Conservation (phyloP, 2,888 invertebrate species). For the Leptothorax acervorum region DNA sequence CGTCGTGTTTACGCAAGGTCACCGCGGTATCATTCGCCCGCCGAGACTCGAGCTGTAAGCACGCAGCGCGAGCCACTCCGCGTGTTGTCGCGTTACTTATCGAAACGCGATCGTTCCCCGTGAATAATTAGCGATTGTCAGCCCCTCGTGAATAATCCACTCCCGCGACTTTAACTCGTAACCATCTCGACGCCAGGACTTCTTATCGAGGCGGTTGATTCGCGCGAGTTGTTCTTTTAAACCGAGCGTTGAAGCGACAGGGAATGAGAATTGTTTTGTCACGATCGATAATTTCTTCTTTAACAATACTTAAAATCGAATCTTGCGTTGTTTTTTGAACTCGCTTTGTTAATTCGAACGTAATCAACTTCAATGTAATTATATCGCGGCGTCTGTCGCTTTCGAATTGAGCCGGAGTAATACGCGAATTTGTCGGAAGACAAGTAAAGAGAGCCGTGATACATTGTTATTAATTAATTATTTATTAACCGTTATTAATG, state of each 20-base stretch:
- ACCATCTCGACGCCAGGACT: neutral
- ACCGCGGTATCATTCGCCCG: neutral
- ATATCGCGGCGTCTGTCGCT: neutral
- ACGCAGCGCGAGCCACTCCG: neutral
- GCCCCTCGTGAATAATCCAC: constrained; percentile 5
- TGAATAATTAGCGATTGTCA: constrained; percentile 23
- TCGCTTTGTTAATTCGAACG: neutral
- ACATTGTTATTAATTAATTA: no score
- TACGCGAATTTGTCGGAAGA: neutral
- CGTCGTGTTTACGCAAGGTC: constrained; percentile 7
- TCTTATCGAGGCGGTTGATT: constrained; percentile 3
- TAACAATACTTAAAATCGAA: neutral
- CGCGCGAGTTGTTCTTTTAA: neutral
- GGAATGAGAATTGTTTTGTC: neutral
- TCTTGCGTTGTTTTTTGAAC: neutral
- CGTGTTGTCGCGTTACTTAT: constrained; percentile 10
- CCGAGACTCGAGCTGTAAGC: neutral
- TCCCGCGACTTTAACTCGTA: neutral
- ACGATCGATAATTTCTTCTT: neutral
- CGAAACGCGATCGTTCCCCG: constrained; percentile 9
- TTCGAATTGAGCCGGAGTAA: neutral
- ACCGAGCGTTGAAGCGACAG: neutral
- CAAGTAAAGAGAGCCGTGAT: neutral
- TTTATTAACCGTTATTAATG: neutral
- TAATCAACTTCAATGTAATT: neutral